Evolutionary conservation across 2,113 vertebrate genomes (phyloP), one percentile per base, ranked within the genome.

Genomic region (Ceyx melanurus): DNA sequence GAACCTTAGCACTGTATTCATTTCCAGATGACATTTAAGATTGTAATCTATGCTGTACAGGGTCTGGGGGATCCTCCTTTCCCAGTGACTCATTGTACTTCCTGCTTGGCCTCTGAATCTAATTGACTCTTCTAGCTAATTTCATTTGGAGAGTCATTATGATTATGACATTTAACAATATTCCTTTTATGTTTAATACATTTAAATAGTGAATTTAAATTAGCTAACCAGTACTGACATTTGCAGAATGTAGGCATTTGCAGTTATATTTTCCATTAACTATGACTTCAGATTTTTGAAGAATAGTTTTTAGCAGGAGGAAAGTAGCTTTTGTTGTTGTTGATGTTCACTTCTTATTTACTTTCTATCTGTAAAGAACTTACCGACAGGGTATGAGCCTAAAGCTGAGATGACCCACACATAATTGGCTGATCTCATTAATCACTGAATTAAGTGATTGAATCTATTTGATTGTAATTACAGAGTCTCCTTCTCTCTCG

Each of bases 391-490:
- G 28, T 15, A 16, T 40, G 25, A 80, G 8, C 37, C 26, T 88
- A 80, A 96, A 77, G 58, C 67, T 73, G 71, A 92, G 61, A 88
- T 94, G 91, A 94, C 93, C 96, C 89, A 77, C n/a, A 40, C 92
- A 68, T 18, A 50, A 72, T 83, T 77, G 86, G 64, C 91, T 93
- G 85, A 74, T 89, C 87, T 86, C 94, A 89, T 91, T 96, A 95
- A 89, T 88, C 87, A 91, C 48, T 91, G 82, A 92, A 83, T 94
- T 82, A 95, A 88, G 60, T 82, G 90, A 86, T 77, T 94, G 89
- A 88, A 92, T 83, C 72, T 80, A 91, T 94, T 92, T 96, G 95
- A 96, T 96, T 96, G 95, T 94, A 96, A 96, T 96, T 96, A 93
- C 53, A 91, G 26, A 45, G 56, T 89, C 72, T 67, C 88, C 26